These are phyloP conservation scores for Campylorhamphus procurvoides DNA, from an alignment of 2,113 vertebrate genomes.

Conservation along the genomic window DNA sequence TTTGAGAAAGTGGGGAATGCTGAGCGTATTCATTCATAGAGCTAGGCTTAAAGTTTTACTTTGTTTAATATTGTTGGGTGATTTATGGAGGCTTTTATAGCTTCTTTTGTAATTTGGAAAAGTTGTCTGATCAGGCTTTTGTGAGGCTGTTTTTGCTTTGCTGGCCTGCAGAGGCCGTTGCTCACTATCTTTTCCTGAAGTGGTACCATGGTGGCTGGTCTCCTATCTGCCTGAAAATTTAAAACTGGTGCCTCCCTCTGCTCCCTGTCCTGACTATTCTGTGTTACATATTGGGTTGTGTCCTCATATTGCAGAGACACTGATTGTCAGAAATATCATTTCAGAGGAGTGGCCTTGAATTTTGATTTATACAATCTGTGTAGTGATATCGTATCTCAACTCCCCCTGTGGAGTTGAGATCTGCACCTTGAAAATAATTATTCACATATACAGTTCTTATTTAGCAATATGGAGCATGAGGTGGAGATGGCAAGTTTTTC, in stretches of 20 bases:
- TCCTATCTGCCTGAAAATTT: neutral
- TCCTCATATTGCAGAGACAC: neutral
- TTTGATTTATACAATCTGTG: neutral
- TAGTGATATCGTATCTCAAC: neutral
- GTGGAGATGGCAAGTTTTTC: neutral
- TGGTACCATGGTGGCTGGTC: neutral
- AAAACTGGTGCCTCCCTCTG: neutral
- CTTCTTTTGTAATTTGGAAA: neutral
- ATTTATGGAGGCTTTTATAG: neutral
- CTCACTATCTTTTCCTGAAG: neutral
- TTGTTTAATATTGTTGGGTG: neutral
- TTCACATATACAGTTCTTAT: neutral
- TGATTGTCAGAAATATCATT: neutral
- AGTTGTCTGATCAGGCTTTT: neutral
- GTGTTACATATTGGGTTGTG: neutral
- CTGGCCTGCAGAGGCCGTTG: slow-evolving; percentile 72
- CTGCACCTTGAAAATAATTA: neutral
- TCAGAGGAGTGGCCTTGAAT: neutral
- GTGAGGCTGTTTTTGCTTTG: neutral
- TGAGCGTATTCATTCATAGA: neutral
- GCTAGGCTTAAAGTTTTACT: neutral
- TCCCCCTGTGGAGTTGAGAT: neutral
- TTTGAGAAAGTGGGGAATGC: neutral
- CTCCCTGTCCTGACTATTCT: neutral
- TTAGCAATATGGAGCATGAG: neutral